Evolutionary conservation across 1,140 invertebrate genomes (phyloP), one percentile per base, ranked within the genome.

Genomic region (Rhagoletis zephyria): DNA sequence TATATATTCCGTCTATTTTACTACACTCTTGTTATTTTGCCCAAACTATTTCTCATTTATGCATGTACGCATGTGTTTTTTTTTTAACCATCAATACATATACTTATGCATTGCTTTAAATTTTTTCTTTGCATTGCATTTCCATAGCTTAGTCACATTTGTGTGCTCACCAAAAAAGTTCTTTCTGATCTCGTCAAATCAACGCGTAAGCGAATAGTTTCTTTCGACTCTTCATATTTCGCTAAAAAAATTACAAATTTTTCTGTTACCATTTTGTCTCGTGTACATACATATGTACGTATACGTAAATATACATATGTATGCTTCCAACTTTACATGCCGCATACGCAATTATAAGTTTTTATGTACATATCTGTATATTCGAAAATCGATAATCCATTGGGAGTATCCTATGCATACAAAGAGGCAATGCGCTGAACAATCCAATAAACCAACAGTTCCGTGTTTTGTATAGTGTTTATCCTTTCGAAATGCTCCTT

Each of bases 1-100:
- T 30, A 19, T 85, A 40, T 85, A 85, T 59, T 61, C 60, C 56
- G 77, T 56, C 56, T 85, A 85, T 59, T 85, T 85, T 85, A 16
- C 19, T 59, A 56, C 45, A 85, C 9, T 67, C 6, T 6, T n/a
- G n/a, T 67, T 67, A 59, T 60, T 59, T 85, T 85, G 59, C 4
- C 30, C 59, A 74, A 30, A 74, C 67, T 30, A 14, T 1, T 56
- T 45, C 48, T 56, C 61, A 12, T 48, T n/a, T 51, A 16, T 3
- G 10, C 45, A 30, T 30, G 30, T 30, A 30, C 30, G 30, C 30
- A 30, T 63, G 4, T 63, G 7, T n/a, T 4, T 16, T 45, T 45
- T 4, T 67, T 87, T 61, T 19, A 61, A 14, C 45, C 14, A 74
- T 30, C 45, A 74, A 74, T 16, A 48, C 14, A 74, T 42, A 42